Evolutionary conservation across 2,113 vertebrate genomes (phyloP).

Genomic region (Dunckerocampus dactyliophorus): DNA sequence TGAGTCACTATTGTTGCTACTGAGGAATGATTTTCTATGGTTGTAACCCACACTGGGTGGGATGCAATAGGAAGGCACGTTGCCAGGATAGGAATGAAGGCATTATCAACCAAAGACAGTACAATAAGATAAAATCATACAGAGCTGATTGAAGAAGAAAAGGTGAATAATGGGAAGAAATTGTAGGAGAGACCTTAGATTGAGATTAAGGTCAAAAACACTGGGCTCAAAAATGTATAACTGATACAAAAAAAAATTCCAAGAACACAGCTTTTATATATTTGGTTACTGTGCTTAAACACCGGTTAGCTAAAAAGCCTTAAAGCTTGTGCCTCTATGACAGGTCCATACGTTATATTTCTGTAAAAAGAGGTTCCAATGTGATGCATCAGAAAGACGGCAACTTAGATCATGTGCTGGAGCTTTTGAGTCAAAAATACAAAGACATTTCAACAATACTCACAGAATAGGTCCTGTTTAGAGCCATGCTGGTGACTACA

Average conservation of each 20-base stretch:
- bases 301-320: conserved; percentile 24
- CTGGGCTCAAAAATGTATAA: conserved; percentile 20
- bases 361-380: conserved; percentile 18
- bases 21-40: conserved; percentile 35
- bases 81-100: conserved; percentile 21
- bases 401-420: conserved; percentile 27
- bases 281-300: conserved; percentile 41
- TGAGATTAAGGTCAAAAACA: conserved; percentile 15
- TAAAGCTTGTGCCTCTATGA: conserved; percentile 9
- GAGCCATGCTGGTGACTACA: conserved; percentile 35
- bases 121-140: conserved; percentile 29
- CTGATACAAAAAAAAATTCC: neutral
- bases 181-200: conserved; percentile 44
- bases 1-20: conserved; percentile 22
- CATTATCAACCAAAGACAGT: conserved; percentile 32
- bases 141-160: conserved; percentile 35
- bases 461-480: conserved; percentile 44
- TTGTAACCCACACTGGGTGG: conserved; percentile 23
- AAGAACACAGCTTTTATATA: conserved; percentile 19
- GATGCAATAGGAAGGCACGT: conserved; percentile 33
- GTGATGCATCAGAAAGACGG: conserved; percentile 29
- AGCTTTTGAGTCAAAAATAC: conserved; percentile 25
- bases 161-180: conserved; percentile 34
- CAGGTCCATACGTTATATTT: conserved; percentile 33
- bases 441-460: conserved; percentile 39